Percentiles rank a stretch among this genome's conserved stretches.
Conservation (phyloP, 2,888 invertebrate species). For the Silvanus unidentatus region DNA sequence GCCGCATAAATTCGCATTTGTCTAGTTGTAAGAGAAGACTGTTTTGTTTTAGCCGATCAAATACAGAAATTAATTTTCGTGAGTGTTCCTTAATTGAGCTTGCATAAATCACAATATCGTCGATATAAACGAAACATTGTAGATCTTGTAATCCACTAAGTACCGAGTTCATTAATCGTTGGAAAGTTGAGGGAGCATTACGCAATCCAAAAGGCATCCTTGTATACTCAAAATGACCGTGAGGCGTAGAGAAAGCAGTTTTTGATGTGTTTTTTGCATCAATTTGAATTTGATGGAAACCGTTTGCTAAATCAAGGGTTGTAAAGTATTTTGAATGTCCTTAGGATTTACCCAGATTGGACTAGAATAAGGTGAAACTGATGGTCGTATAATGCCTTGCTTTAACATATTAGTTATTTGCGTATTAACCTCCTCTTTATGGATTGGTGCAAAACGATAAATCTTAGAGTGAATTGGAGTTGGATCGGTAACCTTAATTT, state of each 20-base stretch:
- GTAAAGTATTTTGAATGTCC: neutral
- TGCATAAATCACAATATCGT: conserved; percentile 8
- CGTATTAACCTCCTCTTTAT: too few species aligned
- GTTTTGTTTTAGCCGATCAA: conserved; percentile 32
- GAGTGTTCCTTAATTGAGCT: too few species aligned
- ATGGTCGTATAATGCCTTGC: too few species aligned
- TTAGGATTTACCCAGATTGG: too few species aligned
- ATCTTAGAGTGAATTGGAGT: too few species aligned
- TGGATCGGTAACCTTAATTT: too few species aligned
- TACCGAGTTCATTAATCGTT: conserved; percentile 13
- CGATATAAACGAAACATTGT: conserved; percentile 9
- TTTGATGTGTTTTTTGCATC: conserved; percentile 7
- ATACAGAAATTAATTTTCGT: too few species aligned
- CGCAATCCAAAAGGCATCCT: conserved; percentile 6
- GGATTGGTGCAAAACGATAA: too few species aligned
- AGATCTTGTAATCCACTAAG: conserved; percentile 12
- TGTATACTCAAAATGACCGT: conserved; percentile 3
- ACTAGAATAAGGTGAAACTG: too few species aligned
- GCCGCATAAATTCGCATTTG: conserved; percentile 30
- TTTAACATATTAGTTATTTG: too few species aligned
- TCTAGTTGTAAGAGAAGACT: conserved; percentile 13
- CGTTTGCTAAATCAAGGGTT: neutral
- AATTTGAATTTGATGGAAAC: conserved; percentile 19
- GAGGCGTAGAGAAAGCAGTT: conserved; percentile 13
- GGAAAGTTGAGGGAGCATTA: conserved; percentile 14